Base-by-base conservation (phyloP, 2,888 invertebrate species). In the Philereme transversata region DNA sequence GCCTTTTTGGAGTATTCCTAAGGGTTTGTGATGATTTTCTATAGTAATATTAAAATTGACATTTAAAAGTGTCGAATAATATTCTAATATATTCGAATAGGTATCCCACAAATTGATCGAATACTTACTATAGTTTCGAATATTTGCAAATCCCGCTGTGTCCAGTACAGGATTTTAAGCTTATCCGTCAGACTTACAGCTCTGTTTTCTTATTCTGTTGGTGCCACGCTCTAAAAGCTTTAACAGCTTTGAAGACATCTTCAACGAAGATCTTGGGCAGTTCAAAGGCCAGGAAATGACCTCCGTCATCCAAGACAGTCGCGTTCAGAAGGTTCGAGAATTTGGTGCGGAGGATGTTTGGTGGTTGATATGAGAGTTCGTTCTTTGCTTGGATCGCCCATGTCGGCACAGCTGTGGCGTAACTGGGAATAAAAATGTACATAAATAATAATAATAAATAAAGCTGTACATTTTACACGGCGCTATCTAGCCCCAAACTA, bases 221-320 rank as follows among this genome's bases (percentile, higher is more conserved):
- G 36, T 76, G 73, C 75, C 76, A 84, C 4, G 75, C 73, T 6
- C 69, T 78, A 41, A 87, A 86, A 0, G 78, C 81, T 48, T 81
- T 77, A 0, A 86, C 81, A 3, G 87, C 88, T 51, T 76, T 83
- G 68, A 86, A 86, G 1, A 98, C 84, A 73, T 97, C 97, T 3
- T 94, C 87, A 5, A 95, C 93, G 5, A 97, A 82, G 0, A 94
- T 71, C 60, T 93, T 77, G 0, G 98, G 97, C 58, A 95, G 89
- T 81, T 98, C 97, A 48, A 97, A 93, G 0, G 97, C 97, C 0
- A 96, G 93, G 89, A 98, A 98, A 81, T 98, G 98, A 0, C 98
- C 98, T 1, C 97, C 97, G n/a, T 93, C 86, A 0, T 93, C 84
- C 57, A 95, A 80, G 52, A 95, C 93, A 0, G 93, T 95, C 65